These are phyloP conservation scores for Mormyrops boulengeri DNA, from an alignment of 2,797 vertebrate genomes.

Conservation along the genomic window DNA sequence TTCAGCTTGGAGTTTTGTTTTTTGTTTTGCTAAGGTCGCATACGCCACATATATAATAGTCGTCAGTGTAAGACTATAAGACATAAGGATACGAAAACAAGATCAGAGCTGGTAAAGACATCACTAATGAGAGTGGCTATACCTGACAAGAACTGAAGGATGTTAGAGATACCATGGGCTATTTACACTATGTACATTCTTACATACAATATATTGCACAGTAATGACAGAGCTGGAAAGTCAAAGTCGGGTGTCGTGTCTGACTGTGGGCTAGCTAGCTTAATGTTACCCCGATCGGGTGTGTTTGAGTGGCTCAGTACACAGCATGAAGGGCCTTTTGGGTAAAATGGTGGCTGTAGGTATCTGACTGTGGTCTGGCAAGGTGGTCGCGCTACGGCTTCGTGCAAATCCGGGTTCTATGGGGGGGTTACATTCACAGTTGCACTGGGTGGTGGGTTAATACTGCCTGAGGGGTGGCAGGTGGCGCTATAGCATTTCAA, in stretches of 20 bases:
- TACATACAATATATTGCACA: conserved; percentile 7
- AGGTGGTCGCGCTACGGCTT: neutral
- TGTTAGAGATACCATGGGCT: neutral
- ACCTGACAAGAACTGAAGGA: neutral
- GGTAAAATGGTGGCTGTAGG: neutral
- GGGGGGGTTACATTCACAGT: neutral
- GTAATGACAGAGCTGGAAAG: neutral
- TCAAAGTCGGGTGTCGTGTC: neutral
- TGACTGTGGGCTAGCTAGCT: neutral
- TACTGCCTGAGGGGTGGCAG: neutral
- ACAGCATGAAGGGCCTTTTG: neutral
- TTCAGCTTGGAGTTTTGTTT: neutral
- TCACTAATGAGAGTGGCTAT: neutral
- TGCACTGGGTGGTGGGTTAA: conserved; percentile 8
- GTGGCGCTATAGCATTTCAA: neutral
- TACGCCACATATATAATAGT: neutral
- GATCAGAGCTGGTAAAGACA: neutral
- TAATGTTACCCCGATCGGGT: neutral
- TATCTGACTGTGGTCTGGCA: neutral
- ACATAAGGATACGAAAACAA: neutral
- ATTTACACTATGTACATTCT: conserved; percentile 2
- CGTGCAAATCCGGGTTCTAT: neutral
- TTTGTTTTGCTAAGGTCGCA: neutral
- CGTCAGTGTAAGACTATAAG: neutral
- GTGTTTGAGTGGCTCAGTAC: neutral